Conservation (phyloP, 2,113 vertebrate genomes). For the Leptodactylus fuscus region DNA sequence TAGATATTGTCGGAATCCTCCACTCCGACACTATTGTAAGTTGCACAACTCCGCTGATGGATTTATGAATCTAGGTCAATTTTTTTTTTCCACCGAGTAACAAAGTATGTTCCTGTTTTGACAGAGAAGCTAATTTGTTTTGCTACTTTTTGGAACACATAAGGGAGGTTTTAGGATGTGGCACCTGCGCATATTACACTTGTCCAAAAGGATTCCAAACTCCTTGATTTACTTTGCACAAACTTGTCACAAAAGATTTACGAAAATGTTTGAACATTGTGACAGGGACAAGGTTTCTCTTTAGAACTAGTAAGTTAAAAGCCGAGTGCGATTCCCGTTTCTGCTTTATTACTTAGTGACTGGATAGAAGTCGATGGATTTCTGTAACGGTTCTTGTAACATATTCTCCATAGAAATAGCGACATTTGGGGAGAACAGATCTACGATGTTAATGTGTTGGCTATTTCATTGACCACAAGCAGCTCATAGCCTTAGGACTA, state of each 20-base stretch:
- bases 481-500: too few relatives aligned
- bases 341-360: neutral
- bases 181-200: conserved; percentile 56
- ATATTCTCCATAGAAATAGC: neutral
- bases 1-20: conserved; percentile 4
- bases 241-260: conserved; percentile 49
- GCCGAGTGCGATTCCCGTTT: neutral
- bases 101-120: conserved; percentile 26
- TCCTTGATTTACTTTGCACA: conserved; percentile 32
- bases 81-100: conserved; percentile 24
- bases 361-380: neutral
- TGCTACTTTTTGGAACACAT: conserved; percentile 51
- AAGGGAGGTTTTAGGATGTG: conserved; percentile 30
- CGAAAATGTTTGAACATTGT: neutral
- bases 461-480: neutral
- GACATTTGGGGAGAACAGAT: neutral
- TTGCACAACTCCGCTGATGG: neutral
- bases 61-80: conserved; percentile 50
- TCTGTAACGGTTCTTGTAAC: neutral
- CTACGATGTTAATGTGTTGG: neutral
- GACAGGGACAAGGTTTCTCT: conserved; percentile 10
- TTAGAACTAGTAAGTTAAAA: neutral
- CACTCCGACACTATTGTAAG: conserved; percentile 11
- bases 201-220: conserved; percentile 47
- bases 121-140: conserved; percentile 55